A percentile compares a stretch with the other conserved stretches of the same genome.
phyloP scores from a whole-genome alignment of 2,113 vertebrate species.

The Myiopsitta monachus region DNA sequence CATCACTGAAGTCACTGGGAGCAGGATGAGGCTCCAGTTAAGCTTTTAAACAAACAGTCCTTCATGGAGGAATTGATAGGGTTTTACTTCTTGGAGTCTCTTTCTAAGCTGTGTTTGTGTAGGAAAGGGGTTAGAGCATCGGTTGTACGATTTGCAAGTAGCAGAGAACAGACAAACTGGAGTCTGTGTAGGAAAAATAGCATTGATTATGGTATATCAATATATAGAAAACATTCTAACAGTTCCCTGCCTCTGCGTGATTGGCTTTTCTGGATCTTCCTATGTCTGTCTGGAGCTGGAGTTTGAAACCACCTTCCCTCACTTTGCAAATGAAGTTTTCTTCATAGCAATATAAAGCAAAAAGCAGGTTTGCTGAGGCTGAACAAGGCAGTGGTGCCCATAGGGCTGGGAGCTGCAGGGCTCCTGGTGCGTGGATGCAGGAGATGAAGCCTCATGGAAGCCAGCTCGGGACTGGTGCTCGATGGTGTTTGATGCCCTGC shows the following conservation, averaged over 20 bases:
- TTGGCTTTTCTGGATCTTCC: slow-evolving; percentile 53
- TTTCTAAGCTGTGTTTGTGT: slow-evolving; percentile 64
- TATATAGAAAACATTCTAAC: slow-evolving; percentile 65
- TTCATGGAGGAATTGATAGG: slow-evolving; percentile 46
- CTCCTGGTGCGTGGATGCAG: accelerated
- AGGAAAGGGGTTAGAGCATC: slow-evolving; percentile 70
- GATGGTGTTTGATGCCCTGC: neutral
- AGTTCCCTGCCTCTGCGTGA: slow-evolving; percentile 51
- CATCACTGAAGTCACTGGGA: neutral
- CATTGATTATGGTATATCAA: slow-evolving; percentile 76
- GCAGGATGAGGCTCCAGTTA: neutral
- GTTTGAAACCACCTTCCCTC: slow-evolving; percentile 46
- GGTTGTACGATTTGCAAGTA: slow-evolving; percentile 74
- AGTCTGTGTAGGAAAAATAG: slow-evolving; percentile 44
- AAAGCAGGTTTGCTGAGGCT: neutral
- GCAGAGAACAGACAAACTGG: slow-evolving; percentile 59
- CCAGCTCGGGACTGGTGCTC: neutral
- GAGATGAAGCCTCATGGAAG: neutral
- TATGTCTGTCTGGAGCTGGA: slow-evolving; percentile 30
- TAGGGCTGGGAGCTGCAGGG: neutral
- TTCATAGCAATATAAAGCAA: neutral
- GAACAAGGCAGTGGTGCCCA: neutral
- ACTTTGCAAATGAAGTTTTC: neutral
- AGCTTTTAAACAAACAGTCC: slow-evolving; percentile 65
- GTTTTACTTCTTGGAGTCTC: slow-evolving; percentile 57